These are phyloP conservation scores for Antheraea yamamai DNA, from an alignment of 2,888 invertebrate species.

Conservation along the genomic window DNA sequence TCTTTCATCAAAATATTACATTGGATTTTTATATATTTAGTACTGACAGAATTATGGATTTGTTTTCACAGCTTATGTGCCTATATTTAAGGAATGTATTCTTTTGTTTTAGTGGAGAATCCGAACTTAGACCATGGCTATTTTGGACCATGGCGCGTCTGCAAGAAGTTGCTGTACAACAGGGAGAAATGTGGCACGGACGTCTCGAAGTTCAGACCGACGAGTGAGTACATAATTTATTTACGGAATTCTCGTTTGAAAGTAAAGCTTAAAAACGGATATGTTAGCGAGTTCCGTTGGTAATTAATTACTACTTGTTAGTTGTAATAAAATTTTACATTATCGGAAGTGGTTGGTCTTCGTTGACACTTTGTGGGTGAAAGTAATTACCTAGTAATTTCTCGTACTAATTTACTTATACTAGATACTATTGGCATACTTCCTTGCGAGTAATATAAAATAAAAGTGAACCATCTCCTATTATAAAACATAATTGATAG, in stretches of 20 bases:
- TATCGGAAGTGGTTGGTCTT: background rate
- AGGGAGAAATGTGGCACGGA: conserved; percentile 91
- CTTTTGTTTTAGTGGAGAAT: conserved; percentile 80
- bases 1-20: too few species aligned
- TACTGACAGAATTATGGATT: background rate
- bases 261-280: conserved; percentile 15
- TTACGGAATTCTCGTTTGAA: conserved; percentile 13
- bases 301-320: background rate
- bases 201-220: conserved; percentile 89
- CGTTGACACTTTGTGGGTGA: background rate
- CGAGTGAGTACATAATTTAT: conserved; percentile 82
- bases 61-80: background rate
- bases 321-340: background rate
- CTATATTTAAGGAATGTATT: conserved; percentile 20
- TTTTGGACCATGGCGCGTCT: conserved; percentile 94
- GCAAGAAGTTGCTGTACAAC: conserved; percentile 90
- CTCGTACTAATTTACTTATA: background rate
- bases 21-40: too few species aligned
- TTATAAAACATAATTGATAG: too few species aligned
- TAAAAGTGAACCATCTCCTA: too few species aligned
- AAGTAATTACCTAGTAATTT: background rate
- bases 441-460: too few species aligned
- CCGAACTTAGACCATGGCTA: conserved; percentile 89
- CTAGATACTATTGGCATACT: too few species aligned
- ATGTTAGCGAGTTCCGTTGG: background rate